Evolutionary conservation across 2,113 vertebrate species (phyloP), one percentile per base, ranked within the genome.

Genomic region (Nannospalax galili): DNA sequence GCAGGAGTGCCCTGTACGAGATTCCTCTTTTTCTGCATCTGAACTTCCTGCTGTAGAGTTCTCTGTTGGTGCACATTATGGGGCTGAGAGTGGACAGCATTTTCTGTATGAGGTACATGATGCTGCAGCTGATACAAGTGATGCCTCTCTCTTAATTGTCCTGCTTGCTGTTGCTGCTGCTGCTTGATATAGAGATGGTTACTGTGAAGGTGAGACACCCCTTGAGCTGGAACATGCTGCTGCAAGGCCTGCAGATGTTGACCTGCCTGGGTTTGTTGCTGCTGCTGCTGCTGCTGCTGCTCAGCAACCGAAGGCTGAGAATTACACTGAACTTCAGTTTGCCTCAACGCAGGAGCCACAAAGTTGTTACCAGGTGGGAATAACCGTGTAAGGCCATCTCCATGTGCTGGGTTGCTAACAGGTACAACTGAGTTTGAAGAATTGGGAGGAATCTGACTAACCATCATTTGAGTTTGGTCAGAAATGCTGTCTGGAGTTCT

Each of bases 1-100:
- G 98, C 98, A 90, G 99, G 99, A 3, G 98, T 98, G 77, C 98
- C 99, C 93, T 99, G 98, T 89, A 99, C 98, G 0, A 99, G 98
- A 70, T 98, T 98, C 67, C 99, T 98, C 94, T 99, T 99, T 98
- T 99, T 99, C 96, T 99, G 99, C 97, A 99, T 99, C 92, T 99
- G 99, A 60, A 99, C 99, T 79, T 99, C 99, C 96, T 99, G 99
- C 91, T 99, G 99, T 65, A 99, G 98, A 1, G 98, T 98, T 97
- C 99, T 99, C 98, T 99, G 98, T 30, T 98, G 99, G 97, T 99
- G 99, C 93, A 99, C 98, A 1, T 97, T 88, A 74, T 99, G 99
- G 35, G 99, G 97, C 91, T 98, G 98, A 89, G 98, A 86, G 92
- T 98, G 98, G 93, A 98, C 95, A 0, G 98, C 88, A 73, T 92